Base-by-base conservation (phyloP, 2,888 invertebrate species). In the Leptinotarsa tumamoca region DNA sequence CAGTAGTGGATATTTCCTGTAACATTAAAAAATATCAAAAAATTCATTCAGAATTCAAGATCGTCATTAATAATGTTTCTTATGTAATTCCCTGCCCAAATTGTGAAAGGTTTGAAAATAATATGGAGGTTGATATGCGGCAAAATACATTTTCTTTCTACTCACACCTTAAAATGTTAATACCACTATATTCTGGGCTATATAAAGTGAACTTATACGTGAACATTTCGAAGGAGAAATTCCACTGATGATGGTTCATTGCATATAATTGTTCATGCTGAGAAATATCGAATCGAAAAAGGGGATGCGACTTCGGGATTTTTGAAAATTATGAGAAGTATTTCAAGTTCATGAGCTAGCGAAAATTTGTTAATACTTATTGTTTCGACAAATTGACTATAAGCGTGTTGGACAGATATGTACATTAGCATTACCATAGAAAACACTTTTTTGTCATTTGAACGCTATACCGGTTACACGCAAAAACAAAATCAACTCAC, bases 301-400 rank as follows among this genome's bases (percentile, higher is more conserved):
- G 4, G 13, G 4, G n/a, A 2, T 52, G 7, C 17, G 0, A 33
- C 1, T 1, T 33, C 7, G 1, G 7, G 0, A 58, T 0, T 58
- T 58, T 13, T 15, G 18, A 10, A 23, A 58, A 58, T 58, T 21
- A 14, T 18, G 23, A 58, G 58, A 61, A 66, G 67, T 50, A 49
- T 50, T 49, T 67, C n/a, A 54, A 21, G 18, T n/a, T 77, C 51
- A 58, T 74, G 73, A 77, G 77, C 77, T 71, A 63, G 69, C 74
- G 68, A 78, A 72, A 73, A 70, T 76, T 71, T 75, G 56, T 73
- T 72, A 72, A 72, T 73, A 77, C 68, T 86, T 87, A 87, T 87
- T 87, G 87, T 87, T 86, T 85, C 82, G 80, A 84, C 83, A 85
- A 86, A 87, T 87, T 87, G 87, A 87, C 87, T 73, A 77, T 80